Percentiles rank a stretch among this genome's conserved stretches.
These are phyloP conservation scores for Chanos chanos DNA, from an alignment of 2,797 vertebrate species.

Conservation along the genomic window DNA sequence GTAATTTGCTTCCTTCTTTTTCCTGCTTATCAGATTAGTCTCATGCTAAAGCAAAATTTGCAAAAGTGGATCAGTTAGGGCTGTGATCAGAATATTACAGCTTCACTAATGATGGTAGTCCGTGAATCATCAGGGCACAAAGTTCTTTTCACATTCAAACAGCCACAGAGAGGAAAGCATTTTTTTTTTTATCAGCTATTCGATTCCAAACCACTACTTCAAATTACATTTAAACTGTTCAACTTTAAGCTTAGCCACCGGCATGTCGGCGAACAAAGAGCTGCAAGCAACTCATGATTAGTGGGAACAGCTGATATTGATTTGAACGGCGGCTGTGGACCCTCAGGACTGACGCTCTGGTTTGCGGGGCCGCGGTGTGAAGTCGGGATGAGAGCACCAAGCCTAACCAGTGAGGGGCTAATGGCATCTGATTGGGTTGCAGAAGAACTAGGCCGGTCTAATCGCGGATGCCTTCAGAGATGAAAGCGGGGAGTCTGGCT, in stretches of 20 bases:
- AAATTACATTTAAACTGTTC: conserved; percentile 12
- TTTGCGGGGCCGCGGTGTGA: background rate
- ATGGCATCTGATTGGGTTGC: conserved; percentile 36
- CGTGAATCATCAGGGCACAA: too few relatives aligned
- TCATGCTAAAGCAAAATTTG: too few relatives aligned
- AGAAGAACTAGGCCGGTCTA: conserved; percentile 55
- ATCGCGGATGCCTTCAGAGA: conserved; percentile 64
- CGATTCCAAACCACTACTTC: too few relatives aligned
- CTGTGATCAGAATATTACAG: too few relatives aligned
- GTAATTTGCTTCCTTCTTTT: too few relatives aligned
- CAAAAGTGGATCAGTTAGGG: too few relatives aligned
- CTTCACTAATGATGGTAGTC: too few relatives aligned
- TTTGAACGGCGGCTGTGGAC: conserved; percentile 14
- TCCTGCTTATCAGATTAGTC: too few relatives aligned
- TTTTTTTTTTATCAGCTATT: too few relatives aligned
- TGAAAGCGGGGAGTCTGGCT: conserved; percentile 61
- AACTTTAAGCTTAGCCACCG: conserved; percentile 11
- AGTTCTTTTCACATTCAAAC: too few relatives aligned
- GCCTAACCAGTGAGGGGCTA: conserved; percentile 15
- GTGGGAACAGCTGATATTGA: conserved; percentile 53
- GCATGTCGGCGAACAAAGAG: conserved; percentile 46
- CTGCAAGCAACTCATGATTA: conserved; percentile 47
- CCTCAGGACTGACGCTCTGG: background rate
- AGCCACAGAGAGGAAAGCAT: too few relatives aligned
- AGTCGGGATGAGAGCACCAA: conserved; percentile 1